Evolutionary conservation across 2,888 invertebrate genomes (phyloP).

Genomic region (Epinotia brunnichana): DNA sequence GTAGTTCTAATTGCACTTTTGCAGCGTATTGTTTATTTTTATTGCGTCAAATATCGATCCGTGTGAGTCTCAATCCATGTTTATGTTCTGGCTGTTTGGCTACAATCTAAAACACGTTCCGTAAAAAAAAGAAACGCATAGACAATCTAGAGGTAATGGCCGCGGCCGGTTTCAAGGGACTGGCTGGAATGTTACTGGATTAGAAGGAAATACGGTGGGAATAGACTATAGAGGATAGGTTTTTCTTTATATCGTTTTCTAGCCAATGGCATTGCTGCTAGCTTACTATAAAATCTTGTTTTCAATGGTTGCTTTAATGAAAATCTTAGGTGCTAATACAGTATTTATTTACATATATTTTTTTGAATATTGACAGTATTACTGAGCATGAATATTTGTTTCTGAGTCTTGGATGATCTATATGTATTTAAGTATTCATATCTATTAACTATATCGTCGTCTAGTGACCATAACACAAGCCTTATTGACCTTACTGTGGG

Average conservation of each 20-base stretch:
- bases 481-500: too few relatives aligned
- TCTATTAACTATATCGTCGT: too few relatives aligned
- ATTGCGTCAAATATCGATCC: slow-evolving; percentile 43
- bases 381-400: too few relatives aligned
- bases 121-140: slow-evolving; percentile 34
- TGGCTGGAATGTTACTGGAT: slow-evolving; percentile 42
- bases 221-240: slow-evolving; percentile 35
- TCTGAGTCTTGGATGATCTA: too few relatives aligned
- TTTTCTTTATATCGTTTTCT: background rate
- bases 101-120: slow-evolving; percentile 38
- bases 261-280: background rate
- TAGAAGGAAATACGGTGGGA: slow-evolving; percentile 39
- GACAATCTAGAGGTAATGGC: slow-evolving; percentile 42
- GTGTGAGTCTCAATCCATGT: slow-evolving; percentile 10
- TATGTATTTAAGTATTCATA: too few relatives aligned
- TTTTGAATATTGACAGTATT: too few relatives aligned
- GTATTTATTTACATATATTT: too few relatives aligned
- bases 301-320: background rate
- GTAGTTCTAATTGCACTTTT: background rate
- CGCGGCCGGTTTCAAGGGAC: slow-evolving; percentile 39
- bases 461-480: too few relatives aligned
- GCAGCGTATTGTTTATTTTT: slow-evolving; percentile 21
- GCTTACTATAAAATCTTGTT: background rate
- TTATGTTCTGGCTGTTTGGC: slow-evolving; percentile 30
- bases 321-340: too few relatives aligned